phyloP scores from a whole-genome alignment of 1,140 invertebrate species.

The Paralvinella palmiformis region DNA sequence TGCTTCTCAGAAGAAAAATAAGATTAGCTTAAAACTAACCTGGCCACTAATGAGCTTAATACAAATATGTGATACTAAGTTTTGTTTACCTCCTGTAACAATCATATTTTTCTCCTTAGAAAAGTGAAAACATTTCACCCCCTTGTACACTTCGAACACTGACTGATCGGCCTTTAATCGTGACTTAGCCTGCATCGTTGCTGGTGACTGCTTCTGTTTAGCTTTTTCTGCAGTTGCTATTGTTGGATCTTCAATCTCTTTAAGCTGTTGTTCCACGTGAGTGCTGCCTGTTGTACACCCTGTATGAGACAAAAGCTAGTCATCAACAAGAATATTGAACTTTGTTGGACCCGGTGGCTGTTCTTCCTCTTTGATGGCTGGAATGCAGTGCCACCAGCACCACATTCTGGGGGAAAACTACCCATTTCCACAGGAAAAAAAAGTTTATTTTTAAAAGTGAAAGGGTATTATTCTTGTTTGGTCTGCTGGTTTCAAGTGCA shows the following conservation, averaged over 20 bases:
- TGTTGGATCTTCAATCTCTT: constrained; percentile 28
- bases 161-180: constrained; percentile 30
- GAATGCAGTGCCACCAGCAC: no score
- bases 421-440: no score
- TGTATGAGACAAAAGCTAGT: no score
- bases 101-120: constrained; percentile 49
- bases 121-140: constrained; percentile 50
- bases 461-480: no score
- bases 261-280: constrained; percentile 43
- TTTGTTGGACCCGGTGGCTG: no score
- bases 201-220: neutral
- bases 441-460: no score
- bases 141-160: constrained; percentile 49
- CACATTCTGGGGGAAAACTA: no score
- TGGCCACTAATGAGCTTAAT: no score
- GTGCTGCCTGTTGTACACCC: constrained; percentile 45
- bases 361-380: no score
- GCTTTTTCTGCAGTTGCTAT: neutral
- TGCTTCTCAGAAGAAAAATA: neutral
- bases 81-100: constrained; percentile 43
- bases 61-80: neutral
- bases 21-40: no score
- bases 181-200: neutral
- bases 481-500: no score
- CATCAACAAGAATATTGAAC: no score